Conservation (phyloP, 2,888 invertebrate genomes). For the Artemia sinica region DNA sequence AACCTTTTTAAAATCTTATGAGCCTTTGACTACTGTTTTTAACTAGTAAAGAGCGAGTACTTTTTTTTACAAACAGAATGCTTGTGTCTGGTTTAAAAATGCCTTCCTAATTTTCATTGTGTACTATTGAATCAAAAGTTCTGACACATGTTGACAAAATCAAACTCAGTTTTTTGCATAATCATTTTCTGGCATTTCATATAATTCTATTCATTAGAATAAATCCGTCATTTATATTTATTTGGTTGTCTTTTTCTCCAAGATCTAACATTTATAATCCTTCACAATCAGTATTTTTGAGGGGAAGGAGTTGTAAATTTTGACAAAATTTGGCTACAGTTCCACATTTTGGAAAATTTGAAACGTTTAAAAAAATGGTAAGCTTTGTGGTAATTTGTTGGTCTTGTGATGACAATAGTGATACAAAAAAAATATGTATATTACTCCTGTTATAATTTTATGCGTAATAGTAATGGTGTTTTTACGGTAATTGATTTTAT, state of each 20-base stretch:
- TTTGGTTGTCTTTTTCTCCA: slow-evolving; percentile 86
- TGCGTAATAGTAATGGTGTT: background rate
- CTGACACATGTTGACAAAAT: no score
- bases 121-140: no score
- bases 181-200: no score
- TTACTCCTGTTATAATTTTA: background rate
- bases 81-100: no score
- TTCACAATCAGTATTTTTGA: slow-evolving; percentile 80
- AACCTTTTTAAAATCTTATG: no score
- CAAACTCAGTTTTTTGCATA: no score
- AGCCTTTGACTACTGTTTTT: no score
- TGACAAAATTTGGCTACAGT: slow-evolving; percentile 96
- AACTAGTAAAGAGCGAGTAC: no score
- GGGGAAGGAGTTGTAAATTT: slow-evolving; percentile 77
- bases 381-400: slow-evolving; percentile 30
- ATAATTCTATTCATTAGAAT: no score
- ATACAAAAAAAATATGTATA: background rate
- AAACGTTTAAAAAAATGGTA: slow-evolving; percentile 91
- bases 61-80: no score
- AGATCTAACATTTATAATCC: slow-evolving; percentile 96
- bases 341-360: slow-evolving; percentile 94
- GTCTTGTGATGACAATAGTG: background rate
- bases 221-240: slow-evolving; percentile 24
- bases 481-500: background rate
- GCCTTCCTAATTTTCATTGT: no score